phyloP scores from a whole-genome alignment of 2,113 vertebrate species.

The Scartelaos histophorus region DNA sequence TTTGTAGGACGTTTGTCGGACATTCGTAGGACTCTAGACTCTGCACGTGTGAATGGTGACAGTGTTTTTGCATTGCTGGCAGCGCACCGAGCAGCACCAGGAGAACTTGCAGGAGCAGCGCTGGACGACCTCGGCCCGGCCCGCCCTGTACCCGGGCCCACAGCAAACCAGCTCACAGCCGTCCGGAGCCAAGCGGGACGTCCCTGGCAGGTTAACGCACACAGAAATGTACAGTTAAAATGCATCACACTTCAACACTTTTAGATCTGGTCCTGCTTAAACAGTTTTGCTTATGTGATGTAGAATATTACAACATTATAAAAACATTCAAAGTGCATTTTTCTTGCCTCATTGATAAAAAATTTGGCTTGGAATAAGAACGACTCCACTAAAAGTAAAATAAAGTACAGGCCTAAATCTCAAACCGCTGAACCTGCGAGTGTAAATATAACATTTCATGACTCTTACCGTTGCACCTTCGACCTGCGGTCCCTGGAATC shows the following conservation, averaged over 20 bases:
- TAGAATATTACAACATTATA: background rate
- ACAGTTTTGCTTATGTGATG: background rate
- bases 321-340: too few relatives aligned
- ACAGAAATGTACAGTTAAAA: background rate
- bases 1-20: background rate
- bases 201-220: constrained; percentile 49
- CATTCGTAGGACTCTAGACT: constrained; percentile 36
- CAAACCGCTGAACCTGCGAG: too few relatives aligned
- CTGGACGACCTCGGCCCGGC: constrained; percentile 74
- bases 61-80: constrained; percentile 77
- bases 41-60: constrained; percentile 77
- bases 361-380: too few relatives aligned
- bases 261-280: background rate
- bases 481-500: constrained; percentile 72
- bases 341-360: too few relatives aligned
- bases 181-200: constrained; percentile 67
- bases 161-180: constrained; percentile 81
- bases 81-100: constrained; percentile 80
- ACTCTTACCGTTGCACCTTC: constrained; percentile 74
- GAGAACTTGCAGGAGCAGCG: constrained; percentile 78
- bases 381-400: background rate
- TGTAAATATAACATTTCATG: too few relatives aligned
- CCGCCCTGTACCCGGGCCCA: constrained; percentile 70
- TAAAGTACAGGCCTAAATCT: too few relatives aligned
- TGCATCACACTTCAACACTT: background rate